A percentile compares a stretch with the other conserved stretches of the same genome.
Evolutionary conservation across 2,888 invertebrate species (phyloP).

Genomic region (Digitonthophagus gazella): DNA sequence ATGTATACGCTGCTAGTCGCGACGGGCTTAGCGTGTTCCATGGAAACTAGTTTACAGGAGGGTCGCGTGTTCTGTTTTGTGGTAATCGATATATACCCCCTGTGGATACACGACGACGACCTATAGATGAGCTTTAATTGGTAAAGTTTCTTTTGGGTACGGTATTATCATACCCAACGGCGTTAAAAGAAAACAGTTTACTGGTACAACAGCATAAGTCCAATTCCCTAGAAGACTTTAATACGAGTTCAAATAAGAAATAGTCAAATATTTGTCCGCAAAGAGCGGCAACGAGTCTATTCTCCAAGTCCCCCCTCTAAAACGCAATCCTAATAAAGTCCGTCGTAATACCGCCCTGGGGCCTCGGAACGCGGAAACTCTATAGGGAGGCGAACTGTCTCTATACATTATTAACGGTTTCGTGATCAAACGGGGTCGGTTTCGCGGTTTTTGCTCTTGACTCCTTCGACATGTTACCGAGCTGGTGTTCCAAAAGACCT

Average conservation of each 20-base stretch:
- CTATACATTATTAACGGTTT: constrained; percentile 33
- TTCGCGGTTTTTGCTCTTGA: constrained; percentile 27
- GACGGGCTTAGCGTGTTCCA: constrained; percentile 1
- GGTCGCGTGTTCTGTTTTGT: not conserved
- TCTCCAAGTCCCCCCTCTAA: not conserved
- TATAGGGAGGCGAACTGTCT: constrained; percentile 21
- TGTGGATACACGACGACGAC: not conserved
- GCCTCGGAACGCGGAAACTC: constrained; percentile 12
- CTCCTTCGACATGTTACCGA: constrained; percentile 16
- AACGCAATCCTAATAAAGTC: constrained; percentile 4
- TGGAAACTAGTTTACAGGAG: constrained; percentile 13
- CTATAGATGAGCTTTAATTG: not conserved
- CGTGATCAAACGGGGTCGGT: constrained; percentile 32
- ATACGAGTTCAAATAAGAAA: not conserved
- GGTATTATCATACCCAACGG: not conserved
- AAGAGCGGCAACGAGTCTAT: not conserved
- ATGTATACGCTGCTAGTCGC: constrained; percentile 1
- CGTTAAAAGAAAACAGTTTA: not conserved
- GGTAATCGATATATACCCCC: not conserved
- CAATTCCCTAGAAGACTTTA: not conserved
- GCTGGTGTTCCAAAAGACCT: constrained; percentile 1
- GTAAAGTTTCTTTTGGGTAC: not conserved
- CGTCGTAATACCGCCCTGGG: not conserved
- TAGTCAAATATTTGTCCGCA: not conserved
- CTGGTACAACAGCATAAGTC: not conserved